Base-by-base conservation (phyloP, 2,888 invertebrate genomes). In the Phanerotoma sp. region DNA sequence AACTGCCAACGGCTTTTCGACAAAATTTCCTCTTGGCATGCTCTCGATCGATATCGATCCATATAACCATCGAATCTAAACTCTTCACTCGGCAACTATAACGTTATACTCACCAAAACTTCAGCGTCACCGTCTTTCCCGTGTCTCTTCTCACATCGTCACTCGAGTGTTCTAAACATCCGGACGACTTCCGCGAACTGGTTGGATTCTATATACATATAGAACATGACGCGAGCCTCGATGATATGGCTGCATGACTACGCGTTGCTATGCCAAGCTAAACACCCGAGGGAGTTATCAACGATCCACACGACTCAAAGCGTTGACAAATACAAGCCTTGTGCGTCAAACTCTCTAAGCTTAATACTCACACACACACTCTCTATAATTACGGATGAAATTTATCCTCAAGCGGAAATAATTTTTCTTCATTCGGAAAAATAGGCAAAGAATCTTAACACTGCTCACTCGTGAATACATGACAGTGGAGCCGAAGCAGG, bases 1-100 rank as follows among this genome's bases (percentile, higher is more conserved):
- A 33, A 62, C 30, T 44, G 45, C 46, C 53, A 46, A 21, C 22
- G 47, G 49, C 46, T 45, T 47, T 44, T n/a, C 50, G 32, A 21
- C 47, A 37, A 32, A 49, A 40, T 32, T 21, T 49, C 35, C 48
- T 47, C 30, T 22, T 55, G 42, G 37, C 54, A 28, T 25, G 25
- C 25, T 25, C 9, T 25, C 9, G 25, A 25, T 25, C 25, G 25
- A 25, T 25, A 25, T 25, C 25, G 25, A 25, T 25, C 25, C 7
- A 25, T 25, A 25, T 25, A n/a, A n/a, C n/a, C n/a, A 25, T 25
- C 25, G 25, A 25, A 25, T 25, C 25, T 25, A 1, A 25, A 25
- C 25, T 25, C 25, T 3, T 25, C 25, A 25, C 25, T 25, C 25
- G n/a, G n/a, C n/a, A 25, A 25, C 25, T 25, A 9, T 9, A 25